These are phyloP conservation scores for Thalassaphorura encarpata DNA, from an alignment of 1,140 invertebrate genomes.

Conservation along the genomic window DNA sequence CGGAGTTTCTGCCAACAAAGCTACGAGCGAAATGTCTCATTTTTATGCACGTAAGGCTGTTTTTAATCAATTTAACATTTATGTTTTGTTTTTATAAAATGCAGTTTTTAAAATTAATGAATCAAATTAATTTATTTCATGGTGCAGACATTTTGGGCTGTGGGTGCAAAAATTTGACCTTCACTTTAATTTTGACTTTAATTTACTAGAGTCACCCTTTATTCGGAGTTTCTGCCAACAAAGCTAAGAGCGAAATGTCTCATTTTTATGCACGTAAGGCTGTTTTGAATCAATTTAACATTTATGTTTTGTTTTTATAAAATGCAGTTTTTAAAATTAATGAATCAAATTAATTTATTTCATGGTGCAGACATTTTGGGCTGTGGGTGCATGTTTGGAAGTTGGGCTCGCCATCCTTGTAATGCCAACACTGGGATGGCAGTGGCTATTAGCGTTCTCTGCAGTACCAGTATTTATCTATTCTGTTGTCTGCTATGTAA, in stretches of 20 bases:
- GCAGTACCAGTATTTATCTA: conserved; percentile 79
- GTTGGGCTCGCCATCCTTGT: conserved; percentile 79
- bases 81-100: too few relatives aligned
- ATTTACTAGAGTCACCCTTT: conserved; percentile 71
- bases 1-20: conserved; percentile 87
- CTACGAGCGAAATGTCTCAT: conserved; percentile 90
- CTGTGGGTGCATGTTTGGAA: conserved; percentile 83
- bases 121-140: conserved; percentile 13
- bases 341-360: conserved; percentile 14
- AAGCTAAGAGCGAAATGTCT: conserved; percentile 90
- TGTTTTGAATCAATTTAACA: too few relatives aligned
- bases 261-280: conserved; percentile 84
- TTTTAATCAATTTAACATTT: too few relatives aligned
- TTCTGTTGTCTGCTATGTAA: conserved; percentile 36
- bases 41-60: conserved; percentile 83
- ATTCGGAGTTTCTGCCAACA: conserved; percentile 88
- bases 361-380: conserved; percentile 92
- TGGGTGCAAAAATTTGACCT: too few relatives aligned
- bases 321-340: conserved; percentile 37
- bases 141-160: conserved; percentile 93
- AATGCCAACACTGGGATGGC: conserved; percentile 85
- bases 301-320: too few relatives aligned
- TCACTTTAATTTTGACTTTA: conserved; percentile 10
- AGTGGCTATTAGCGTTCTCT: conserved; percentile 79
- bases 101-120: background rate